phyloP scores from a whole-genome alignment of 2,888 invertebrate genomes.

The Hypomecis atomaria region DNA sequence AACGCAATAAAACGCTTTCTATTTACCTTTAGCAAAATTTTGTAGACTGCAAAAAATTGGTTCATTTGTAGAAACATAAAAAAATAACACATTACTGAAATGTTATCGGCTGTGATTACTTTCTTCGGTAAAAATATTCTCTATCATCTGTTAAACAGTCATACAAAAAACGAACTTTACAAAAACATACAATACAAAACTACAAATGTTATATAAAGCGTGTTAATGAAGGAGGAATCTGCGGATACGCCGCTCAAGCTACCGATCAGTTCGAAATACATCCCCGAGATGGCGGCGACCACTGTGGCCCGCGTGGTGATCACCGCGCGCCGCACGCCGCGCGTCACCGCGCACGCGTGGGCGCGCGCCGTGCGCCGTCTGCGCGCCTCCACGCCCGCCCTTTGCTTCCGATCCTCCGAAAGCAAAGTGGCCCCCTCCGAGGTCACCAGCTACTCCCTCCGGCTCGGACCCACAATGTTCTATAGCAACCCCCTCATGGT shows the following conservation, averaged over 20 bases:
- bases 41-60: background rate
- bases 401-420: constrained; percentile 67
- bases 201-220: constrained; percentile 7
- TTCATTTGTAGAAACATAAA: too few species aligned
- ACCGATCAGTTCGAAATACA: constrained; percentile 65
- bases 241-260: constrained; percentile 49
- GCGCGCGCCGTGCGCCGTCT: constrained; percentile 54
- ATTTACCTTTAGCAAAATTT: background rate
- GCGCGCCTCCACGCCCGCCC: constrained; percentile 57
- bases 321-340: constrained; percentile 55
- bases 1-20: background rate
- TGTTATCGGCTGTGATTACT: too few species aligned
- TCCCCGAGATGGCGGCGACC: constrained; percentile 65
- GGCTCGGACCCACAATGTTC: constrained; percentile 64
- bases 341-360: constrained; percentile 49
- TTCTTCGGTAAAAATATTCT: too few species aligned
- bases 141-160: too few species aligned
- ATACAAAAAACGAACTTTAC: constrained; percentile 8
- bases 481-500: constrained; percentile 76
- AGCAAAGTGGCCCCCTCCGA: constrained; percentile 68
- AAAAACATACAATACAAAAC: constrained; percentile 2
- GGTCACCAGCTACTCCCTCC: constrained; percentile 57
- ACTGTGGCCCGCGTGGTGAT: constrained; percentile 52
- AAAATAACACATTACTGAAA: too few species aligned
- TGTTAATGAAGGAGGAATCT: constrained; percentile 63